Percentiles rank a stretch among this genome's conserved stretches.
These are phyloP conservation scores for Litoditis marina DNA, from an alignment of 2,888 invertebrate genomes.

Conservation along the genomic window DNA sequence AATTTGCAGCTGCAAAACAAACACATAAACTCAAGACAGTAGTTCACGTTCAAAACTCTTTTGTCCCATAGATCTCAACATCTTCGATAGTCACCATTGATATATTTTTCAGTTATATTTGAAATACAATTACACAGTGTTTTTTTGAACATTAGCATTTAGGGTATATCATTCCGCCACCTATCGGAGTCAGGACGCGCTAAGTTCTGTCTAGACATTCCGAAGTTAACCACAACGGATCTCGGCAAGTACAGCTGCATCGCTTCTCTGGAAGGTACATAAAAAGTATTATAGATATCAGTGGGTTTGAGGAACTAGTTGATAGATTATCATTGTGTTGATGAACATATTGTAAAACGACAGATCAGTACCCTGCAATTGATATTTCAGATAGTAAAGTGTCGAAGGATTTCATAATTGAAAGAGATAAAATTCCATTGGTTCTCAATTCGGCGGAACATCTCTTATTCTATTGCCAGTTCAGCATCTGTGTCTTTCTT, in stretches of 20 bases:
- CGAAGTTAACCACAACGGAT: constrained; percentile 18
- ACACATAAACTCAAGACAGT: too few relatives aligned
- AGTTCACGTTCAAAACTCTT: too few relatives aligned
- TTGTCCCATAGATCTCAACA: too few relatives aligned
- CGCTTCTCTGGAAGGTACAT: constrained; percentile 24
- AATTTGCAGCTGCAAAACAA: too few relatives aligned
- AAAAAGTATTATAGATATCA: not conserved
- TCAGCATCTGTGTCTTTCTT: constrained; percentile 35
- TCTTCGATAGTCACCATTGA: too few relatives aligned
- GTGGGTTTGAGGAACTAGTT: too few relatives aligned
- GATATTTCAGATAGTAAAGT: constrained; percentile 14
- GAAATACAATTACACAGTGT: too few relatives aligned
- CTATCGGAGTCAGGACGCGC: constrained; percentile 31
- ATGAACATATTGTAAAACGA: too few relatives aligned
- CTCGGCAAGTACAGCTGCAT: constrained; percentile 32
- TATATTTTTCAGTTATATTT: not conserved
- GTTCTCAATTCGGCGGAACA: constrained; percentile 33
- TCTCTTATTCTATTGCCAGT: constrained; percentile 33
- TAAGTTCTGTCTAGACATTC: constrained; percentile 32
- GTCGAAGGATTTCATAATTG: constrained; percentile 26
- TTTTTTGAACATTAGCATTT: not conserved
- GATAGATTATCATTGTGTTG: too few relatives aligned
- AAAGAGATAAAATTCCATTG: constrained; percentile 35
- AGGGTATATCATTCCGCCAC: constrained; percentile 31
- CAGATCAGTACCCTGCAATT: too few relatives aligned